phyloP scores from a whole-genome alignment of 2,888 invertebrate species.

The Andrena minutula region DNA sequence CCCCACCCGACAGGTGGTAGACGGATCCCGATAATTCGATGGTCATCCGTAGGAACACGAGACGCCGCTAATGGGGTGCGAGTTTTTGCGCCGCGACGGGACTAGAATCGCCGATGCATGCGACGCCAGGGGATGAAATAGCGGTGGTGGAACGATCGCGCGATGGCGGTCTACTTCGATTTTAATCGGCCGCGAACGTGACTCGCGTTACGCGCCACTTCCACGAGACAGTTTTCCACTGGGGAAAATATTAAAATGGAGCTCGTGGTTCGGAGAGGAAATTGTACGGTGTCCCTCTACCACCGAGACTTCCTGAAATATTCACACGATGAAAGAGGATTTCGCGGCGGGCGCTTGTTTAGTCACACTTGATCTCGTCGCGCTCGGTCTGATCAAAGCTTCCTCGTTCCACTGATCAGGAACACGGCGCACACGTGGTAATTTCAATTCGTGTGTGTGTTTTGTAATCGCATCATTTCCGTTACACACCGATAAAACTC shows the following conservation, averaged over 20 bases:
- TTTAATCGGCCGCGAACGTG: conserved; percentile 45
- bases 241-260: conserved; percentile 25
- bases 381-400: background rate
- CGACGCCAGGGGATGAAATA: conserved; percentile 11
- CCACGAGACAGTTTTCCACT: background rate
- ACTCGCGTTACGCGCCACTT: background rate
- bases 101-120: conserved; percentile 17
- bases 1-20: background rate
- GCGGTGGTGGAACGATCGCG: conserved; percentile 1
- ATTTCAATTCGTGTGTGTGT: background rate
- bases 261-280: background rate
- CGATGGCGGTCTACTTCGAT: conserved; percentile 20
- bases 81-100: conserved; percentile 39
- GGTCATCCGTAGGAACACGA: conserved; percentile 35
- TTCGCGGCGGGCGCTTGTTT: conserved; percentile 11
- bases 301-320: conserved; percentile 1
- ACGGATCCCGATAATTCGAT: conserved; percentile 49
- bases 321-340: background rate
- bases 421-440: background rate
- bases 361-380: background rate
- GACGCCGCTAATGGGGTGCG: conserved; percentile 33
- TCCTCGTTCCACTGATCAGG: background rate
- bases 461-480: conserved; percentile 1
- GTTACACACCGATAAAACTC: background rate
- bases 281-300: conserved; percentile 2